These are phyloP conservation scores for human (Homo sapiens) DNA, from an alignment of 2,113 vertebrate species.

Conservation along the genomic window GRCh38 chr3:27827501-27828000, in stretches of 20 bases:
- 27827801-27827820: background rate
- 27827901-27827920: background rate
- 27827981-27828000: constrained; percentile 10
- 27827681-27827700: background rate
- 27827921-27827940: background rate
- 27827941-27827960: constrained; percentile 3
- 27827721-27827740: background rate
- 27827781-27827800: background rate
- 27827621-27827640: background rate
- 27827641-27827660: background rate
- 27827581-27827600: background rate
- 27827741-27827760: background rate
- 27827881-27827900: background rate
- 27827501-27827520: background rate
- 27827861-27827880: background rate
- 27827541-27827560: background rate
- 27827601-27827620: background rate
- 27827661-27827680: background rate
- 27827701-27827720: background rate
- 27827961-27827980: constrained; percentile 8
- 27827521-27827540: background rate
- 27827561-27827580: background rate
- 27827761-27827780: background rate
- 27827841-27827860: background rate
- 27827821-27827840: background rate